phyloP scores from a whole-genome alignment of 2,888 invertebrate genomes.

The Pachydiplax longipennis region DNA sequence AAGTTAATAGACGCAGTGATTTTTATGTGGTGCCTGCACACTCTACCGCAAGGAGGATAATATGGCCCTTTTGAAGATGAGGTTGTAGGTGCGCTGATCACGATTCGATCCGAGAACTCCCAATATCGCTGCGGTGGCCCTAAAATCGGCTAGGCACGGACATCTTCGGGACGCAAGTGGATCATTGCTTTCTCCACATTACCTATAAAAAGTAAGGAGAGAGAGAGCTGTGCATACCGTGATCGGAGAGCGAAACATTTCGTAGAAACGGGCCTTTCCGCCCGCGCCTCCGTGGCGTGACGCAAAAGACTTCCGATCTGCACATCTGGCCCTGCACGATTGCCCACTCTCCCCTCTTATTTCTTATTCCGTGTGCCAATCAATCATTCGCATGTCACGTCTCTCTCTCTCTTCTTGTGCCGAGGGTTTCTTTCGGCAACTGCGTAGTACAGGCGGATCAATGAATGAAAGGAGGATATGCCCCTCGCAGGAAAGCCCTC shows the following conservation, averaged over 20 bases:
- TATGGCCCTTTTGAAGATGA: too few species aligned
- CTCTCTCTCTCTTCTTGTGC: neutral
- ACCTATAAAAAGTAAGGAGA: neutral
- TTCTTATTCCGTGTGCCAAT: neutral
- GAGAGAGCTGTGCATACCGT: neutral
- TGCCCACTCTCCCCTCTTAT: neutral
- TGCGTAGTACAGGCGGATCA: neutral
- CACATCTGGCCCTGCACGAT: neutral
- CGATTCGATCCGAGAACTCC: too few species aligned
- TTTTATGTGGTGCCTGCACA: too few species aligned
- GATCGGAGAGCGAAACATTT: neutral
- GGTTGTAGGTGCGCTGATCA: too few species aligned
- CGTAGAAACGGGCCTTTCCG: neutral
- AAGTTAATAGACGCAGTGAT: too few species aligned
- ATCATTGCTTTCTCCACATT: neutral
- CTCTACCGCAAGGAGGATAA: too few species aligned
- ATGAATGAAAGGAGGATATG: neutral
- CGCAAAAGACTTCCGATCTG: neutral
- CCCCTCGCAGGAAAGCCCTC: neutral
- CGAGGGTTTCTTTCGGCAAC: neutral
- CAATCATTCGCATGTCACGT: neutral
- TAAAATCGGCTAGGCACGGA: neutral
- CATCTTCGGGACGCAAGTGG: neutral
- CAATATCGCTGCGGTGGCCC: too few species aligned
- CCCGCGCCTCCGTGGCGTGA: neutral